These are phyloP conservation scores for Myiopsitta monachus DNA, from an alignment of 2,113 vertebrate genomes.

Conservation along the genomic window DNA sequence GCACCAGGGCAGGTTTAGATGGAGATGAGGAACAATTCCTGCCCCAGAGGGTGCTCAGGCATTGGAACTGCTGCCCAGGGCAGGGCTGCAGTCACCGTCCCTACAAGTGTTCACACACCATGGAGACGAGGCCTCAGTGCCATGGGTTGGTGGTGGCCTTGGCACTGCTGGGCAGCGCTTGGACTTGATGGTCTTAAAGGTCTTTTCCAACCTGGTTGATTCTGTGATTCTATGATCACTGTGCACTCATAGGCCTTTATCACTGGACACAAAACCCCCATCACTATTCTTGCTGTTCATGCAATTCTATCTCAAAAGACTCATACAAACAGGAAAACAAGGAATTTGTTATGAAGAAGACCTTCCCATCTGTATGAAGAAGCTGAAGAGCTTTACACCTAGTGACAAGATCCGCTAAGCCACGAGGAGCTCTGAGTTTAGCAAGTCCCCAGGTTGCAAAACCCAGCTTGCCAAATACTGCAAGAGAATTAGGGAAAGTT, in stretches of 20 bases:
- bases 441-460: not conserved
- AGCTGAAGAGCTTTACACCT: not conserved
- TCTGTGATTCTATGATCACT: not conserved
- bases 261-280: not conserved
- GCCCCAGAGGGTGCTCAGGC: too few relatives aligned
- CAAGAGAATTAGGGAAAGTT: not conserved
- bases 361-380: not conserved
- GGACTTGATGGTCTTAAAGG: not conserved
- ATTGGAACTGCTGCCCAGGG: too few relatives aligned
- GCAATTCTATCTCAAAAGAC: not conserved
- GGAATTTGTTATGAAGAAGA: not conserved
- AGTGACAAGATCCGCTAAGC: not conserved
- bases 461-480: not conserved
- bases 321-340: not conserved
- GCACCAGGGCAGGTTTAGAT: not conserved
- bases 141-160: not conserved
- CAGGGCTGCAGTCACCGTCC: too few relatives aligned
- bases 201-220: not conserved
- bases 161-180: not conserved
- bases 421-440: not conserved
- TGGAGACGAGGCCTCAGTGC: not conserved
- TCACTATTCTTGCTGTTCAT: not conserved
- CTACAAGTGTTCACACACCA: fast-evolving
- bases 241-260: not conserved
- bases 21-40: not conserved